Conservation (phyloP, 2,888 invertebrate genomes). For the Machimus atricapillus region DNA sequence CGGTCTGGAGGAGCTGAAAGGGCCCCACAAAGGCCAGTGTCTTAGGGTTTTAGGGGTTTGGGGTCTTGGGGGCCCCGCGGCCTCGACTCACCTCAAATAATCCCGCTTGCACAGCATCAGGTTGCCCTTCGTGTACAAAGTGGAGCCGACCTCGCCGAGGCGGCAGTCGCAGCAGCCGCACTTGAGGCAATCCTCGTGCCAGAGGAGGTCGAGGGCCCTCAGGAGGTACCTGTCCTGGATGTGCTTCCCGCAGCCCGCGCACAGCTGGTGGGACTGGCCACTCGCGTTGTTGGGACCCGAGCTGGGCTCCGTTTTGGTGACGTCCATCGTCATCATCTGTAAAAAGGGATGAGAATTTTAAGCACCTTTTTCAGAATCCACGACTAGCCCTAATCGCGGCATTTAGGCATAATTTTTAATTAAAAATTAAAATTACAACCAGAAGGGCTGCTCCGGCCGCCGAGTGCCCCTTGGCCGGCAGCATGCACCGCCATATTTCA, state of each 20-base stretch:
- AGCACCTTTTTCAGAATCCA: background rate
- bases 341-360: constrained; percentile 40
- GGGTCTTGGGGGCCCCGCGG: too few species aligned
- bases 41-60: background rate
- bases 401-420: constrained; percentile 14
- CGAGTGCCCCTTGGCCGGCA: background rate
- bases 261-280: constrained; percentile 66
- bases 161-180: constrained; percentile 97
- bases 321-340: constrained; percentile 85
- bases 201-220: constrained; percentile 90
- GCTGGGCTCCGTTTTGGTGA: constrained; percentile 76
- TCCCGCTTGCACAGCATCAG: constrained; percentile 95
- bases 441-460: background rate
- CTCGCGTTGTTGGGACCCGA: constrained; percentile 61
- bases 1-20: background rate
- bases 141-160: constrained; percentile 94
- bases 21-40: background rate
- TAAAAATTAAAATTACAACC: constrained; percentile 33
- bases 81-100: constrained; percentile 78
- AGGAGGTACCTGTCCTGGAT: constrained; percentile 91
- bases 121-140: constrained; percentile 93
- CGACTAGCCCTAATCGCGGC: constrained; percentile 8
- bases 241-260: constrained; percentile 92
- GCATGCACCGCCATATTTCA: constrained; percentile 11
- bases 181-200: constrained; percentile 98